Evolutionary conservation across 2,797 vertebrate genomes (phyloP).

Genomic region (Trichosurus vulpecula): DNA sequence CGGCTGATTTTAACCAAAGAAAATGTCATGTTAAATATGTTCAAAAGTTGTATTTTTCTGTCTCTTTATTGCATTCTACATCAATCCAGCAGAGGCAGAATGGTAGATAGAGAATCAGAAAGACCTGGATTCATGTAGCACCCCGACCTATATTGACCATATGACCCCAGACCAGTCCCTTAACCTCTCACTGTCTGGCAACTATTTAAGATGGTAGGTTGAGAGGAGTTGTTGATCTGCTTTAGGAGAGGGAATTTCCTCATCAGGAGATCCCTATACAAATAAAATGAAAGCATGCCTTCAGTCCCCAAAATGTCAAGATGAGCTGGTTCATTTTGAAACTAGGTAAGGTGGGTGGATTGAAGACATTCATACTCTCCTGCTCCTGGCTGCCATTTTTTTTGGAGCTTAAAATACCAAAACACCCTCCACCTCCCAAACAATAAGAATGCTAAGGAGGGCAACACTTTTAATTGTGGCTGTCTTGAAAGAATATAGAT

Average conservation of each 20-base stretch:
- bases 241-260: neutral
- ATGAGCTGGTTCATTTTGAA: constrained; percentile 48
- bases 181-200: neutral
- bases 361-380: neutral
- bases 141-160: neutral
- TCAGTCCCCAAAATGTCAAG: neutral
- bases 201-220: neutral
- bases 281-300: neutral
- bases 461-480: neutral
- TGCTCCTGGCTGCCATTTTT: neutral
- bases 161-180: neutral
- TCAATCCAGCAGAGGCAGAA: constrained; percentile 5
- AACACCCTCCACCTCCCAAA: neutral
- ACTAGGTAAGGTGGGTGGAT: neutral
- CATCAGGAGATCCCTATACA: neutral
- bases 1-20: constrained; percentile 61
- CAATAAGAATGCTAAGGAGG: neutral
- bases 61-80: constrained; percentile 53
- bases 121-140: neutral
- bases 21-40: constrained; percentile 66
- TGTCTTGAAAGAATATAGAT: neutral
- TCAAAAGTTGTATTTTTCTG: constrained; percentile 38
- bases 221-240: neutral
- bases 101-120: neutral
- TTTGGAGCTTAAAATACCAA: constrained; percentile 15